Evolutionary conservation across 2,797 vertebrate species (phyloP), one percentile per base, ranked within the genome.

Genomic region (Sebastes itinus): DNA sequence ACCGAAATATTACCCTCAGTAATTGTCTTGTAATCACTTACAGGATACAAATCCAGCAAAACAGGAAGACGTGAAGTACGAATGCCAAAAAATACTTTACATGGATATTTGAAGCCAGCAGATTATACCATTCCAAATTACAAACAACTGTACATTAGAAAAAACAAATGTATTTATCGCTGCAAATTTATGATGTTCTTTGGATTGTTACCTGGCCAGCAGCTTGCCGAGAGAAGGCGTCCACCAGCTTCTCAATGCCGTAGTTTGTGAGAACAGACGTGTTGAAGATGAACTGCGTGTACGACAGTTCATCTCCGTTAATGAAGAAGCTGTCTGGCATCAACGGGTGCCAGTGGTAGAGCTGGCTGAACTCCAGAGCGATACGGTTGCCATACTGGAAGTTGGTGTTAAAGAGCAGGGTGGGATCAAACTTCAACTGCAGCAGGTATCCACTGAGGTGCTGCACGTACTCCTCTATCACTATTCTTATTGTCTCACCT

Each of bases 361-460:
- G 96, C 32, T 99, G 97, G 93, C 96, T 97, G 92, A 99, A 99
- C 89, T 99, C 99, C 85, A 99, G 82, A 0, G 98, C 90, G 0
- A 99, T 99, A 56, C 98, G 98, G 71, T 99, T 99, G 10, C 95
- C 90, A 23, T 99, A 99, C 93, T 99, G 99, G 92, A 99, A 99
- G 32, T 93, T 94, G 0, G 89, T 82, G 7, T 93, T 90, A 6
- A 98, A 99, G 14, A 99, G 93, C 82, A 99, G 89, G 32, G 96
- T 94, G 0, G 99, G 99, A 83, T 99, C 97, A 0, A 99, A 99
- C 94, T 97, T 98, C 71, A 99, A 87, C 80, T 95, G 89, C 75
- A 99, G 94, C 73, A 94, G 89, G 92, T 99, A 99, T 58, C 97
- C 98, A 0, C 99, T 99, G 87, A 99, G 95, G 63, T 99, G 99